Evolutionary conservation across 2,113 vertebrate species (phyloP), one percentile per base, ranked within the genome.

Genomic region (Passer montanus): DNA sequence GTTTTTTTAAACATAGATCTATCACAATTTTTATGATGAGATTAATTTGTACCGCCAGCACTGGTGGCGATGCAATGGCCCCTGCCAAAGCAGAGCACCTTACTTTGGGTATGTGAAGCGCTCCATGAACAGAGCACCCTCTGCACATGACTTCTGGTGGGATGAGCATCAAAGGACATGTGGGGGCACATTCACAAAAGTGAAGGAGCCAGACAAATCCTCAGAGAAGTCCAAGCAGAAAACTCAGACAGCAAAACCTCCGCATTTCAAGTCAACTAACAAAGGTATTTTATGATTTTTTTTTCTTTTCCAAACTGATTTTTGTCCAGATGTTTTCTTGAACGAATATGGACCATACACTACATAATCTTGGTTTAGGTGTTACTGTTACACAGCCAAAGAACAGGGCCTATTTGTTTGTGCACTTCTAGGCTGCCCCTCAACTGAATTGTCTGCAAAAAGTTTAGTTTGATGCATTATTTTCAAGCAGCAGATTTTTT

Each of bases 41-140:
- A 98, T 99, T 2, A 98, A 99, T 15, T 96, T 97, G 41, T 99
- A 99, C 93, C 98, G 99, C 35, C 98, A 98, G 89, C 99, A 99
- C 95, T 99, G 99, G 99, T 99, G 99, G 99, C 98, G 98, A 5
- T 99, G 99, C 90, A 73, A 97, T 1, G 99, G 99, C 11, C 99
- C 99, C 2, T 99, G 99, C 89, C 99, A 97, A 73, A 93, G 67
- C 27, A 98, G 96, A 33, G 98, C 83, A 6, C 99, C 99, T 1
- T 99, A 98, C 70, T 98, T 98, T 1, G 99, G 99, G 8, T 99
- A 98, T 0, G 99, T 99, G 84, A 99, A 99, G 76, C 98, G 99
- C 9, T 98, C 99, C 0, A 99, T 99, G 97, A 99, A 99, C 94
- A 97, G 99, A 73, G 98, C 99, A 4, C 99, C 99, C 3, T 99